Percentiles rank a stretch among this genome's conserved stretches.
These are phyloP conservation scores for Andricus grossulariae DNA, from an alignment of 1,140 invertebrate species.

Conservation along the genomic window DNA sequence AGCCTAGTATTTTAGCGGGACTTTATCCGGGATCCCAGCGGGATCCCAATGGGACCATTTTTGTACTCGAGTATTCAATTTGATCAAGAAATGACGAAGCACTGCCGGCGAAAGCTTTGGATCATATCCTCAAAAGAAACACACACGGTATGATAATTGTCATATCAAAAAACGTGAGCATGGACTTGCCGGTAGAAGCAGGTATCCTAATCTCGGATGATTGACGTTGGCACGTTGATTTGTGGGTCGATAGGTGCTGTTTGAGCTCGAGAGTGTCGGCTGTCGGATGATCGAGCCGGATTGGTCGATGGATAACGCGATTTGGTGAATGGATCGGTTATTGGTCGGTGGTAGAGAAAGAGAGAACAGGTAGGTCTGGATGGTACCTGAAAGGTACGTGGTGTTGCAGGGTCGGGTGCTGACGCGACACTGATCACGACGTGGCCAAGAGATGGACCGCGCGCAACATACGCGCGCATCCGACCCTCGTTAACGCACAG, in stretches of 20 bases:
- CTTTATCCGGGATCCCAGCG: too few species aligned
- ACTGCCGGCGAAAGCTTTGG: too few species aligned
- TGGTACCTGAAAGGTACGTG: conserved; percentile 72
- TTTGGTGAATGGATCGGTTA: conserved; percentile 33
- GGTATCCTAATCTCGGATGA: conserved; percentile 36
- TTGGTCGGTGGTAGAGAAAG: conserved; percentile 49
- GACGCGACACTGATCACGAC: conserved; percentile 73
- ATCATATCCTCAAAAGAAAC: too few species aligned
- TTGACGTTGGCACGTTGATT: conserved; percentile 39
- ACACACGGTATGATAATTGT: not conserved
- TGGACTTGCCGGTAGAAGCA: conserved; percentile 41
- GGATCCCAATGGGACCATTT: too few species aligned
- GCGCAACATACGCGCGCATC: conserved; percentile 60
- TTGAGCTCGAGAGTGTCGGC: conserved; percentile 11
- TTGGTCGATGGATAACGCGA: conserved; percentile 37
- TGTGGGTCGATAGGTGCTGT: conserved; percentile 22
- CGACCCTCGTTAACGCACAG: not conserved
- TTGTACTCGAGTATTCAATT: too few species aligned
- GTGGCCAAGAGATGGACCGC: conserved; percentile 51
- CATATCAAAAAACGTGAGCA: conserved; percentile 15
- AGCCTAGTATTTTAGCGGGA: too few species aligned
- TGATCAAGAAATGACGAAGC: too few species aligned
- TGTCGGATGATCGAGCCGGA: conserved; percentile 39
- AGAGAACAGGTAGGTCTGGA: conserved; percentile 66
- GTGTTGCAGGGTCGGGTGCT: conserved; percentile 73